Percentiles rank a stretch among this genome's conserved stretches.
Conservation (phyloP, 2,888 invertebrate genomes). For the Protophormia terraenovae region DNA sequence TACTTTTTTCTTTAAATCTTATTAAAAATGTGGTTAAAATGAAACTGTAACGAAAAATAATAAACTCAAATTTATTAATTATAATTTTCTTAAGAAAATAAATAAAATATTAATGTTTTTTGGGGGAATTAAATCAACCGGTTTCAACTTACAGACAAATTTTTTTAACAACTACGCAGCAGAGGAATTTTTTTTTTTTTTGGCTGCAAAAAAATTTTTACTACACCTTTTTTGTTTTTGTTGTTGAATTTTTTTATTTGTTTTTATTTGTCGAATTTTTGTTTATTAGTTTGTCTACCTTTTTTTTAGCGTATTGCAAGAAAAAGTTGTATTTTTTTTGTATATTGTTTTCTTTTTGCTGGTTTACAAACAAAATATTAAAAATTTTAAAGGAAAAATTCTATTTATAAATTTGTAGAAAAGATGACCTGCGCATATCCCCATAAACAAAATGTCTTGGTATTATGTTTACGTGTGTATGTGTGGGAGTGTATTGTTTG, state of each 20-base stretch:
- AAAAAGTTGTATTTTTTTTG: neutral
- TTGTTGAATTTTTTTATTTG: conserved; percentile 13
- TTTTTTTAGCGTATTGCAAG: conserved; percentile 20
- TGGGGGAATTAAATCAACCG: conserved; percentile 22
- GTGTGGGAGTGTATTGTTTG: too few species aligned
- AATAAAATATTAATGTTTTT: neutral
- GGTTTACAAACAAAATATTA: neutral
- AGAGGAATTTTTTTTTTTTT: neutral
- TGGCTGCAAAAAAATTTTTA: neutral
- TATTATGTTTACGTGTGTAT: neutral
- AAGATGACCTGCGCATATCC: conserved; percentile 58
- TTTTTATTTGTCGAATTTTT: conserved; percentile 2
- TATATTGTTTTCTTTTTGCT: neutral
- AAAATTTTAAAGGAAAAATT: conserved; percentile 42
- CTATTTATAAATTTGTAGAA: conserved; percentile 50
- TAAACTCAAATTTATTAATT: neutral
- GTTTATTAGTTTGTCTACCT: conserved; percentile 43
- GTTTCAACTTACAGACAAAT: conserved; percentile 23
- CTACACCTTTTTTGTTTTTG: conserved; percentile 10
- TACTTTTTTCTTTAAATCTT: conserved; percentile 11
- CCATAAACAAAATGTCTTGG: neutral
- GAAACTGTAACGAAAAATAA: conserved; percentile 51
- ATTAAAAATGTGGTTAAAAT: conserved; percentile 15
- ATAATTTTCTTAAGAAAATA: neutral
- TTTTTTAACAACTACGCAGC: conserved; percentile 37